Evolutionary conservation across 2,113 vertebrate species (phyloP).

Genomic region (Myrmecophaga tridactyla): DNA sequence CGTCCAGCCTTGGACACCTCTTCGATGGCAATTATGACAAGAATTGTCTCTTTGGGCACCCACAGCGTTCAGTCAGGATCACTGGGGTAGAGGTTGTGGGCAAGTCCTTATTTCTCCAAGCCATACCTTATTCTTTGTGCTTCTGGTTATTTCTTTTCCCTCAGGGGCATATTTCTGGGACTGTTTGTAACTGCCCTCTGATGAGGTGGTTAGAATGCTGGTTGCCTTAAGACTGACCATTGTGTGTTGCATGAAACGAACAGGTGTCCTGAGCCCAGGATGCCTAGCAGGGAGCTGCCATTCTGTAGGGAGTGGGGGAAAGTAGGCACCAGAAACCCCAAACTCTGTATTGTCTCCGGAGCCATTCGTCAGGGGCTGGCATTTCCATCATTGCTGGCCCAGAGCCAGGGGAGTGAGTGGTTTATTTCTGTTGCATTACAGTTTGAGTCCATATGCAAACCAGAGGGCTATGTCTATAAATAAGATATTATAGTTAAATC

Average conservation of each 20-base stretch:
- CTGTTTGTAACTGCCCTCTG: background rate
- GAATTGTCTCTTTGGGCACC: background rate
- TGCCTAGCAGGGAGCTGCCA: background rate
- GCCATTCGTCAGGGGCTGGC: conserved; percentile 39
- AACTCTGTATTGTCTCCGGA: background rate
- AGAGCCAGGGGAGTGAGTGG: conserved; percentile 45
- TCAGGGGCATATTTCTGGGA: background rate
- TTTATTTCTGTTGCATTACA: conserved; percentile 63
- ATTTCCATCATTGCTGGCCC: conserved; percentile 17
- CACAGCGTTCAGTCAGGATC: background rate
- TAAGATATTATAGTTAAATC: conserved; percentile 80
- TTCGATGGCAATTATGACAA: background rate
- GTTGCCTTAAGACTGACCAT: background rate
- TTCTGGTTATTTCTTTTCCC: background rate
- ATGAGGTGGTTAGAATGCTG: background rate
- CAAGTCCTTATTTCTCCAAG: background rate
- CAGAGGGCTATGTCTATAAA: conserved; percentile 74
- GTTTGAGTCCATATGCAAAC: conserved; percentile 72
- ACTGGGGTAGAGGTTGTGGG: background rate
- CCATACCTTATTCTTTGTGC: background rate
- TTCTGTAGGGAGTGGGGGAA: background rate
- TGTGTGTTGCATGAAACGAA: background rate
- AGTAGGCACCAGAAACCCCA: conserved; percentile 5
- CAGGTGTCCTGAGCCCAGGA: background rate
- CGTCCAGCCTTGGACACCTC: background rate